Evolutionary conservation across 1,140 invertebrate genomes (phyloP), one percentile per base, ranked within the genome.

Genomic region (Halesus radiatus): DNA sequence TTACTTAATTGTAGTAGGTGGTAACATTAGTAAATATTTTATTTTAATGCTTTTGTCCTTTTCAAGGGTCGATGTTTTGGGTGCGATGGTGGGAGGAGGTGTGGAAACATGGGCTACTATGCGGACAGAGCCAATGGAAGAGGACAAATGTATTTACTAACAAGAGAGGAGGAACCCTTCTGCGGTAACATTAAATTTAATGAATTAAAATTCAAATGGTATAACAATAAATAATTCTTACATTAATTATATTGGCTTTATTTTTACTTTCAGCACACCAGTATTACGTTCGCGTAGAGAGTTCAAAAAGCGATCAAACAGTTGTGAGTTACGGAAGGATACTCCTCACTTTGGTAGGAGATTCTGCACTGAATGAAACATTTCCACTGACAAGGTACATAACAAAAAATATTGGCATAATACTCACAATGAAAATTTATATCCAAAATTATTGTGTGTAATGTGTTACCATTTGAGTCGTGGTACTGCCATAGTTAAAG

Each of bases 21-120:
- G 22, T 64, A 64, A 23, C 62, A 64, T 10, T 20, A 7, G 7
- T 5, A 20, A 10, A 6, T 56, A 22, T 56, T 6, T 56, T 1
- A 1, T n/a, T 18, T 74, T 74, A 54, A 50, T 52, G 4, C 52
- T 73, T 53, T 5, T 73, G 37, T 54, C 22, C 3, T 58, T 68
- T 73, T 82, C 88, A 5, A 92, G 87, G 91, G 91, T 7, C 86
- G 89, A 0, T 92, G 91, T 83, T 92, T 92, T 78, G 91, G 91
- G 3, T 92, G 91, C 80, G 88, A 91, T 3, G 88, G 90, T 16
- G 88, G 90, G 10, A 86, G 90, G 5, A 87, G 91, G 2, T 98
- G 97, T 86, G 95, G 95, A 15, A 95, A 96, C 85, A 98, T 99
- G 97, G 97, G 97, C 1, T 98, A 97, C 88, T 97, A 97, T 86